Evolutionary conservation across 1,140 invertebrate species (phyloP), one percentile per base, ranked within the genome.

Genomic region (Leptopilina boulardi): DNA sequence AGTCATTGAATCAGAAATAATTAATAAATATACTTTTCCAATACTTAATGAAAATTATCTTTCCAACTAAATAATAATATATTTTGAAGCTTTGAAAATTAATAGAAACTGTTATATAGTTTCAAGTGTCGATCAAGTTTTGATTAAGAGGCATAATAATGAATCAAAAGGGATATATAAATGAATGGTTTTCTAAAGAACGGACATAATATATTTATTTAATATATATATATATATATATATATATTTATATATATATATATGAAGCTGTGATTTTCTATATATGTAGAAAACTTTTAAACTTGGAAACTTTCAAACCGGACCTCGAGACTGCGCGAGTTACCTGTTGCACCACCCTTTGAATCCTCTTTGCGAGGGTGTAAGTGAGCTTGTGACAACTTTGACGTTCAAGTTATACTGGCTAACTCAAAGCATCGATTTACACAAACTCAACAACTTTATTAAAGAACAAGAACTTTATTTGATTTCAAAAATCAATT

Each of bases 301-400:
- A 66, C 59, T 66, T n/a, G 13, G 15, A 66, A 30, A 66, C 23
- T 66, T 66, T 66, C 15, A n/a, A 66, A n/a, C 30, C 59, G 23
- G 59, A 66, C 21, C 54, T 23, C 13, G 19, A 59, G 56, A 4
- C 11, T 30, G 21, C 11, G 11, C 19, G 18, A 59, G 56, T 59
- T 59, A 59, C 56, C 59, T 66, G 59, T 66, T 66, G 59, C 23
- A 8, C 23, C 26, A 26, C 13, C 23, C 26, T 15, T 23, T 66
- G 11, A 15, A 34, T 66, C 26, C 51, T 19, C 51, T 66, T 15
- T 34, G 10, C 59, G 59, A 30, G 26, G 59, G 26, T 66, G 59
- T 30, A 66, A 56, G 54, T 56, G 54, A 56, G 54, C 54, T 56
- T 56, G 54, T 23, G 54, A 56, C 54, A 56, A 66, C 59, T 66